phyloP scores from a whole-genome alignment of 2,113 vertebrate genomes.

The Cephalopholis sonnerati region DNA sequence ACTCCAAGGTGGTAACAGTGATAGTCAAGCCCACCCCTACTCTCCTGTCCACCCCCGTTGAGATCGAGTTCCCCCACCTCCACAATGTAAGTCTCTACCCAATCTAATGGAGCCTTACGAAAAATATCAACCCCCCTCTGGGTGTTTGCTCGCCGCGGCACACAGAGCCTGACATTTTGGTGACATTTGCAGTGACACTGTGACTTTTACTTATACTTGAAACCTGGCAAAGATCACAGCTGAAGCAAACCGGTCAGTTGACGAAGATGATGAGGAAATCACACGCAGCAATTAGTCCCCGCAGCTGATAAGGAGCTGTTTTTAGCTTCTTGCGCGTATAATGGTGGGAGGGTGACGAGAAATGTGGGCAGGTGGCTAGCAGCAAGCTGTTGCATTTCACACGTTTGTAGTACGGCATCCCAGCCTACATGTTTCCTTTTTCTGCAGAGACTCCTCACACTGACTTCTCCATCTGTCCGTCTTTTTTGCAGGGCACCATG shows the following conservation, averaged over 20 bases:
- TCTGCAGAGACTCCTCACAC: conserved; percentile 55
- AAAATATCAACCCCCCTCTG: conserved; percentile 44
- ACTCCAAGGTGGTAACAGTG: conserved; percentile 96
- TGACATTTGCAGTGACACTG: conserved; percentile 78
- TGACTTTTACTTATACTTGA: conserved; percentile 62
- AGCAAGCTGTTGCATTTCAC: conserved; percentile 74
- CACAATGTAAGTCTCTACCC: conserved; percentile 90
- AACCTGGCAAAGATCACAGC: conserved; percentile 55
- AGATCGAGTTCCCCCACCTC: conserved; percentile 97
- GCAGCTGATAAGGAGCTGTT: conserved; percentile 44
- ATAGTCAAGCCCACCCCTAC: conserved; percentile 92
- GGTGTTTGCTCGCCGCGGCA: conserved; percentile 60
- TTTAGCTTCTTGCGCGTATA: conserved; percentile 51
- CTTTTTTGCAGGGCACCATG: conserved; percentile 89
- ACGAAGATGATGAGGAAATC: conserved; percentile 24
- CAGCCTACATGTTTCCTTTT: conserved; percentile 48
- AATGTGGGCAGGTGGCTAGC: conserved; percentile 57
- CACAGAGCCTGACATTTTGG: conserved; percentile 75
- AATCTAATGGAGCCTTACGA: conserved; percentile 43
- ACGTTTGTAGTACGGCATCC: conserved; percentile 43
- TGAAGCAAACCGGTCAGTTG: conserved; percentile 38
- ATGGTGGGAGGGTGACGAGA: conserved; percentile 1
- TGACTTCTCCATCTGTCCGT: conserved; percentile 61
- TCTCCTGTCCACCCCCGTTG: conserved; percentile 89
- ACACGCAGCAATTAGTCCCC: conserved; percentile 53